Percentiles rank a stretch among this genome's conserved stretches.
phyloP scores from a whole-genome alignment of 2,888 invertebrate species.

The Vesta saturnalis region DNA sequence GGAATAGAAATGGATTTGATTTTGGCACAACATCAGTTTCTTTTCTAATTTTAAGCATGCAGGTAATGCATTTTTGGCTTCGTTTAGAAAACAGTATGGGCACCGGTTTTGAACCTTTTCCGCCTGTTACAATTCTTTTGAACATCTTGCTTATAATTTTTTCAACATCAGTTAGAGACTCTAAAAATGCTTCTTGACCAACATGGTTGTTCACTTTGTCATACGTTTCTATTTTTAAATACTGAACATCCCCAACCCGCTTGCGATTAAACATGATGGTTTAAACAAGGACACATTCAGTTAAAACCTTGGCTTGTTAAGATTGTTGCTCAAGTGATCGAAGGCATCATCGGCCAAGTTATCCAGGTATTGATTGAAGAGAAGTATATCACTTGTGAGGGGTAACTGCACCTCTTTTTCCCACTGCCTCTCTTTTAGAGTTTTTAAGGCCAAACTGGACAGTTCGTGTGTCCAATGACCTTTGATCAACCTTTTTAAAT shows the following conservation, averaged over 20 bases:
- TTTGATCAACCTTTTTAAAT: slow-evolving; percentile 32
- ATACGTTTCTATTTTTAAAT: slow-evolving; percentile 20
- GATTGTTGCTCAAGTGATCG: slow-evolving; percentile 27
- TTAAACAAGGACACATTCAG: slow-evolving; percentile 35
- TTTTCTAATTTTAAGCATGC: slow-evolving; percentile 40
- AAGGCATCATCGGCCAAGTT: slow-evolving; percentile 33
- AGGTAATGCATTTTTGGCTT: slow-evolving; percentile 27
- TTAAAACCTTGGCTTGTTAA: slow-evolving; percentile 38
- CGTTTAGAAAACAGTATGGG: slow-evolving; percentile 32
- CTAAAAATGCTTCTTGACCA: slow-evolving; percentile 29
- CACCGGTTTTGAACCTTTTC: slow-evolving; percentile 31
- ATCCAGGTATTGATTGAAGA: slow-evolving; percentile 37
- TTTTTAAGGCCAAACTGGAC: slow-evolving; percentile 45
- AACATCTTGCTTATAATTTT: slow-evolving; percentile 32
- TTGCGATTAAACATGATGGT: slow-evolving; percentile 26
- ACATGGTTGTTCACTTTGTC: not conserved
- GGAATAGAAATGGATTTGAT: slow-evolving; percentile 29
- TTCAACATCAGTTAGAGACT: slow-evolving; percentile 30
- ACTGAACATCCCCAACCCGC: slow-evolving; percentile 21
- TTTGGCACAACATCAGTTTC: not conserved
- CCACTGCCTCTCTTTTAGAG: slow-evolving; percentile 43
- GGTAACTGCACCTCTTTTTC: slow-evolving; percentile 41
- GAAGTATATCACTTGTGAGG: slow-evolving; percentile 40
- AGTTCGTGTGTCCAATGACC: slow-evolving; percentile 46
- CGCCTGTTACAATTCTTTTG: slow-evolving; percentile 40